Evolutionary conservation across 2,797 vertebrate species (phyloP).

Genomic region (Pipistrellus kuhlii): DNA sequence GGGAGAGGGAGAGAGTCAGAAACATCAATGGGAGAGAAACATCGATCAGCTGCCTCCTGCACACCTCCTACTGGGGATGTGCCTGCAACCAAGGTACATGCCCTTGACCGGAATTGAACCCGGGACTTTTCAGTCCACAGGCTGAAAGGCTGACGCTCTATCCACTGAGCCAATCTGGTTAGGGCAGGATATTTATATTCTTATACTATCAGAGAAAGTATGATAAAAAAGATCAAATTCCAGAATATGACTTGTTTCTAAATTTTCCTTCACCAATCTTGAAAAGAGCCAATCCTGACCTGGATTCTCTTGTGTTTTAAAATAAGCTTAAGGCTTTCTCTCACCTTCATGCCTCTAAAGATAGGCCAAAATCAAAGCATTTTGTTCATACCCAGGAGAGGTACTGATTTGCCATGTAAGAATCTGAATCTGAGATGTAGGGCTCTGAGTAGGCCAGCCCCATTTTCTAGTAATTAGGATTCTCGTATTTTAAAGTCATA

Average conservation of each 20-base stretch:
- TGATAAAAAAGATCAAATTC: slow-evolving; percentile 15
- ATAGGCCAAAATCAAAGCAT: slow-evolving; percentile 35
- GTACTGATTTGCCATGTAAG: not conserved
- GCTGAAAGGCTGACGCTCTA: too few species aligned
- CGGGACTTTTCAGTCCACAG: too few species aligned
- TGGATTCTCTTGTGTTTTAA: not conserved
- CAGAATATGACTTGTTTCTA: not conserved
- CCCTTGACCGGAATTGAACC: too few species aligned
- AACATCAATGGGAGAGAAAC: too few species aligned
- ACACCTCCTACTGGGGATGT: too few species aligned
- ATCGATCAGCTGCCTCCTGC: too few species aligned
- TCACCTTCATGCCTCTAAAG: not conserved
- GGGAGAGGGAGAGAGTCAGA: too few species aligned
- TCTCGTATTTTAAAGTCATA: not conserved
- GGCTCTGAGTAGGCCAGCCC: not conserved
- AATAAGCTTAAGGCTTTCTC: not conserved
- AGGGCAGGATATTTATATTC: not conserved
- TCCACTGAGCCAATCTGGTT: too few species aligned
- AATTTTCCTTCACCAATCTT: not conserved
- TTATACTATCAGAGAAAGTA: not conserved
- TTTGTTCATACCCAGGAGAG: not conserved
- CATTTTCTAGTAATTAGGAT: slow-evolving; percentile 28
- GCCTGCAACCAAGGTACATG: too few species aligned
- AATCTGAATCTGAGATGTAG: not conserved
- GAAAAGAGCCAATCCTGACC: not conserved